Base-by-base conservation (phyloP, 2,888 invertebrate genomes). In the Furcula furcula region DNA sequence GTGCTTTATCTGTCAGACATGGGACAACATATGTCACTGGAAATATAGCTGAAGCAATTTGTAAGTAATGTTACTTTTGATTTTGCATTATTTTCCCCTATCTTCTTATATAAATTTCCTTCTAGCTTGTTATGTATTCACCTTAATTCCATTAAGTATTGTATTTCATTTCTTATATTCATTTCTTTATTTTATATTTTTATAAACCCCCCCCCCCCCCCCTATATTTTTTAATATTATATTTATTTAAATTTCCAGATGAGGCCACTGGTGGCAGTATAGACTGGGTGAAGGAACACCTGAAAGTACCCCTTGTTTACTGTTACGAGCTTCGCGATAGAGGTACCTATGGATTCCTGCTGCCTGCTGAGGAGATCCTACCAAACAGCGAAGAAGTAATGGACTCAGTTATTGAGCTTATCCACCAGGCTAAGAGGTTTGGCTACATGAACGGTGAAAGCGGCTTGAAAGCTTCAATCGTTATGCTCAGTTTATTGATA, bases 281-380 rank as follows among this genome's bases (percentile, higher is more conserved):
- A 0, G 83, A 84, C 14, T 84, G 83, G 83, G 79, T 78, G 0
- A 81, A 84, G 14, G 76, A 70, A 31, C 44, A 47, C 0, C 47
- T 76, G 0, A 31, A 74, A 1, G 69, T 77, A 0, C 81, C 80
- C 0, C 30, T 83, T 0, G 76, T 74, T 1, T 81, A 75, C 55
- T 75, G 75, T 40, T 81, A 76, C 6, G 83, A 83, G 31, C 73
- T 94, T 1, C 76, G 93, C 0, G 93, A 93, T 53, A 79, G 60
- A 0, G 92, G 92, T 0, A 45, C 49, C 1, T 76, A 83, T 48
- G 93, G 93, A 0, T 93, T 93, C 70, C 31, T 91, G 0, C 76
- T 94, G 1, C 93, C 93, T 0, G 56, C 87, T 0, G 76, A 84
- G 0, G 87, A 91, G 65, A 93, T 93, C 38, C 70, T 88, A 16